Evolutionary conservation across 2,113 vertebrate species (phyloP).

Genomic region (Dendrocopos noguchii): DNA sequence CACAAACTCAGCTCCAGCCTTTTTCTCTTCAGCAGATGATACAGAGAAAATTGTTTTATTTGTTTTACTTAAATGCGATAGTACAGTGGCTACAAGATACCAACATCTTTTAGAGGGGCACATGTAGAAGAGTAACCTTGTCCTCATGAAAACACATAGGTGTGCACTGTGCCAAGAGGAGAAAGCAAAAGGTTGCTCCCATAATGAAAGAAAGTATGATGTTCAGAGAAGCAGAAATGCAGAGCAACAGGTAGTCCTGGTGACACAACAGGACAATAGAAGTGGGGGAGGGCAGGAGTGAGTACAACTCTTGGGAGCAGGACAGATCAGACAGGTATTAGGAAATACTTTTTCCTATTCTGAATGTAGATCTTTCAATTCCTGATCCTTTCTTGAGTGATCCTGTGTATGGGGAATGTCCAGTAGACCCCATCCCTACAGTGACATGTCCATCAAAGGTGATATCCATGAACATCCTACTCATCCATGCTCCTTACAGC

Average conservation of each 20-base stretch:
- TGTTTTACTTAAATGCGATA: background rate
- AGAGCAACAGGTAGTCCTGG: background rate
- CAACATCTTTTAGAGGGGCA: background rate
- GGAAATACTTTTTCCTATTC: background rate
- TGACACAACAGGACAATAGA: background rate
- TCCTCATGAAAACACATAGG: background rate
- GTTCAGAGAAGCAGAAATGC: background rate
- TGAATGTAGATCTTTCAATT: background rate
- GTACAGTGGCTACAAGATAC: background rate
- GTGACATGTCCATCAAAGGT: background rate
- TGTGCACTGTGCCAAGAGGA: background rate
- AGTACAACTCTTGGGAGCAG: background rate
- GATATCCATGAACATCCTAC: background rate
- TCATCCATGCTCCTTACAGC: background rate
- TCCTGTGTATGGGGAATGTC: background rate
- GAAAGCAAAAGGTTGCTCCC: background rate
- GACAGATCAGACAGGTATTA: background rate
- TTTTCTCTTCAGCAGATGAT: constrained; percentile 12
- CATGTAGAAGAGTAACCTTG: background rate
- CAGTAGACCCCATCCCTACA: background rate
- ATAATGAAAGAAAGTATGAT: background rate
- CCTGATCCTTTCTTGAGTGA: background rate
- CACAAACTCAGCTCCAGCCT: constrained; percentile 25
- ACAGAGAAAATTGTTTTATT: background rate
- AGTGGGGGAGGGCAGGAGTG: background rate